Conservation (phyloP, 2,888 invertebrate species). For the Oscheius myriophilus region DNA sequence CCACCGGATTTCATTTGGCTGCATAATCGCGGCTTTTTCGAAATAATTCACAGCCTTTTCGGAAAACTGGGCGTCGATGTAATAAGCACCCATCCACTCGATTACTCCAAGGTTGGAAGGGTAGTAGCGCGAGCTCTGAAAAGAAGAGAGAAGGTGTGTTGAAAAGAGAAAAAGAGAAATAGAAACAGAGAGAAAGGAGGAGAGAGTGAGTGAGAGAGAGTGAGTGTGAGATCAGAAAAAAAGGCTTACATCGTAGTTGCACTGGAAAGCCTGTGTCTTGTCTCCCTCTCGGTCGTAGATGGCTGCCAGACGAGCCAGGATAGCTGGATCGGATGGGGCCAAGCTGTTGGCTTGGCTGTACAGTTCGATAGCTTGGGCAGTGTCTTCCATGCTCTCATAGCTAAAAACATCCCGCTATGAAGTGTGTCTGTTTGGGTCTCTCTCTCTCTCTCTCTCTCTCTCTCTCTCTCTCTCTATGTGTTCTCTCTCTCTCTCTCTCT, state of each 20-base stretch:
- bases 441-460: too few species aligned
- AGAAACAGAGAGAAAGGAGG: neutral
- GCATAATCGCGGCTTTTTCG: conserved; percentile 81
- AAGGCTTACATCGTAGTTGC: conserved; percentile 79
- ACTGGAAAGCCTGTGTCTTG: conserved; percentile 87
- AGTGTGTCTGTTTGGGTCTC: too few species aligned
- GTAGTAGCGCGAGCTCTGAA: conserved; percentile 80
- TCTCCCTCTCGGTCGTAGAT: conserved; percentile 90
- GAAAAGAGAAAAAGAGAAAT: neutral
- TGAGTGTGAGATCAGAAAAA: too few species aligned
- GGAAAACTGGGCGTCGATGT: conserved; percentile 86
- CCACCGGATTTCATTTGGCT: conserved; percentile 86
- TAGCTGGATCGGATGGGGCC: conserved; percentile 87
- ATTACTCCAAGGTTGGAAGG: conserved; percentile 82
- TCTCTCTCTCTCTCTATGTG: too few species aligned
- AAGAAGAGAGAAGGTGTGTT: neutral
- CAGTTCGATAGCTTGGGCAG: conserved; percentile 75
- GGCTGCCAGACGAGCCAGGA: conserved; percentile 87
- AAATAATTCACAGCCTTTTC: conserved; percentile 87
- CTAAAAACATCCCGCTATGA: conserved; percentile 67
- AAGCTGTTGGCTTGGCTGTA: conserved; percentile 78
- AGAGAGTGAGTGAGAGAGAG: neutral
- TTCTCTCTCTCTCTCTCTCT: too few species aligned
- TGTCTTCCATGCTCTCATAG: conserved; percentile 78
- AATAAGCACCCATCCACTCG: conserved; percentile 88